phyloP scores from a whole-genome alignment of 92 coral and sea anemone genomes.

The Zoanthus solanderi region DNA sequence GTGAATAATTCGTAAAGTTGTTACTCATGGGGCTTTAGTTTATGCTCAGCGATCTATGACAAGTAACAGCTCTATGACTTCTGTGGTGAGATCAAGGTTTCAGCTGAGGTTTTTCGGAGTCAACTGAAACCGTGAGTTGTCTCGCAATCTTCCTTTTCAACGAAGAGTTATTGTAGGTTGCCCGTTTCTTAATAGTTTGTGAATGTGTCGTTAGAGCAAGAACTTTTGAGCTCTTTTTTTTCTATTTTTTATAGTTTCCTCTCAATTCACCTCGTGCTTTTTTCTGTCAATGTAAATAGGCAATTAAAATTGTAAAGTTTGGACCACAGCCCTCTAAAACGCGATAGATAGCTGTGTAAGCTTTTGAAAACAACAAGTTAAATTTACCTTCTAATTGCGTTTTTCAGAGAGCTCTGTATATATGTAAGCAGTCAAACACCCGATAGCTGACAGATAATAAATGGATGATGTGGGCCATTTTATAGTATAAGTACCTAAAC shows the following conservation, averaged over 20 bases:
- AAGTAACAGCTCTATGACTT: not conserved
- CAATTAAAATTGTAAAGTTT: too few relatives aligned
- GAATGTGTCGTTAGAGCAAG: too few relatives aligned
- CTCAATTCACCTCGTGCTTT: too few relatives aligned
- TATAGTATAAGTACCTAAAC: not conserved
- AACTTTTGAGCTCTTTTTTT: too few relatives aligned
- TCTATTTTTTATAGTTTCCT: too few relatives aligned
- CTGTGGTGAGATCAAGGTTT: not conserved
- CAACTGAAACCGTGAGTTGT: too few relatives aligned
- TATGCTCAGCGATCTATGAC: not conserved
- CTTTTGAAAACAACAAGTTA: not conserved
- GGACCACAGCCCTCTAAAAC: too few relatives aligned
- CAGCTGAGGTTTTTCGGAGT: not conserved
- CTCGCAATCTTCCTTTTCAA: not conserved
- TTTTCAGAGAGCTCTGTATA: not conserved
- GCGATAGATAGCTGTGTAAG: too few relatives aligned
- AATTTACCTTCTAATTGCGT: not conserved
- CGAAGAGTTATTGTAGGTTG: not conserved
- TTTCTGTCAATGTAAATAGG: too few relatives aligned
- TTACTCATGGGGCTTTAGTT: not conserved
- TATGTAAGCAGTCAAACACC: not conserved
- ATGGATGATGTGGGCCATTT: not conserved
- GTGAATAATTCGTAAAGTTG: conserved; percentile 7
- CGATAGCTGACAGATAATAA: not conserved
- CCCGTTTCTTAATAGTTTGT: not conserved